phyloP scores from a whole-genome alignment of 2,888 invertebrate genomes.

The Cantharis rufa region DNA sequence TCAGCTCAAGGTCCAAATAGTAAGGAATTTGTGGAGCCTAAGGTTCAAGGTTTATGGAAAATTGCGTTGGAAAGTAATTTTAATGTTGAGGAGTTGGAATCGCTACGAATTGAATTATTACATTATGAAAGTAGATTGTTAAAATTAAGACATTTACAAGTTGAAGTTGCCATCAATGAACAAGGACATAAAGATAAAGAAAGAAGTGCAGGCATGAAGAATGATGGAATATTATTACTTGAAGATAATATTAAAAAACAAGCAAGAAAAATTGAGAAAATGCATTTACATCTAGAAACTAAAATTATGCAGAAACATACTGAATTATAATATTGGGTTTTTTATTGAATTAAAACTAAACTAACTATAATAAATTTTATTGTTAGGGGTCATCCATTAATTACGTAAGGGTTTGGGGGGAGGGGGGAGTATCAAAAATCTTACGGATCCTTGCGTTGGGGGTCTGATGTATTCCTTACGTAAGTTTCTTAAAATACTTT shows the following conservation, averaged over 20 bases:
- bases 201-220: constrained; percentile 64
- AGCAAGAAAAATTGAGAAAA: constrained; percentile 80
- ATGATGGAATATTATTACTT: constrained; percentile 66
- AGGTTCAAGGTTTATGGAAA: constrained; percentile 88
- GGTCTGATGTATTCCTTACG: no score
- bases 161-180: constrained; percentile 75
- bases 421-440: no score
- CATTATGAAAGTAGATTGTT: constrained; percentile 86
- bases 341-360: no score
- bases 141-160: constrained; percentile 81
- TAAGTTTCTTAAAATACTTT: no score
- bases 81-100: constrained; percentile 77
- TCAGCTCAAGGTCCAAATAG: constrained; percentile 79
- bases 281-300: constrained; percentile 78
- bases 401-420: no score
- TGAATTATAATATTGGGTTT: constrained; percentile 64
- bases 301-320: constrained; percentile 75
- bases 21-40: constrained; percentile 87
- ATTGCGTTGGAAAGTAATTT: constrained; percentile 81
- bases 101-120: constrained; percentile 81
- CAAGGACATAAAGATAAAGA: constrained; percentile 66
- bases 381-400: no score
- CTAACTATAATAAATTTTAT: no score
- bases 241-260: constrained; percentile 83
- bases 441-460: no score